Evolutionary conservation across 2,797 vertebrate species (phyloP).

Genomic region (Crypturellus tataupa): DNA sequence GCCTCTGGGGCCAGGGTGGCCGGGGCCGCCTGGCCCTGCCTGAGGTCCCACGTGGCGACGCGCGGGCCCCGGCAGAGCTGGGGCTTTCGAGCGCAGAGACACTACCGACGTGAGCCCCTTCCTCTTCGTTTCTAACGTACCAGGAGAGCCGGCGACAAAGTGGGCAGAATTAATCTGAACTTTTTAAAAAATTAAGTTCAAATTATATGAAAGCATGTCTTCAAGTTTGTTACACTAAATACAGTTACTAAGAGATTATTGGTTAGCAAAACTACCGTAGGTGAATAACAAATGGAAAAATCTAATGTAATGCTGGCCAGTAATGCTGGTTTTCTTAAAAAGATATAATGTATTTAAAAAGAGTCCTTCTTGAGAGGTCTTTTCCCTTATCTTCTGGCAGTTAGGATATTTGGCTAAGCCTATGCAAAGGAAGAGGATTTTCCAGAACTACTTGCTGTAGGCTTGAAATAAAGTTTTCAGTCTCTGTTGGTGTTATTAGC

Average conservation of each 20-base stretch:
- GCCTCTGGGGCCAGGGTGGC: constrained; percentile 21
- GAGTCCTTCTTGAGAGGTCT: constrained; percentile 59
- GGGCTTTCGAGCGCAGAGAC: constrained; percentile 18
- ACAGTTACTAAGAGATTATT: constrained; percentile 77
- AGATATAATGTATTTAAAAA: constrained; percentile 52
- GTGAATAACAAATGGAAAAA: constrained; percentile 74
- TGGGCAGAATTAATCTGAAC: constrained; percentile 54
- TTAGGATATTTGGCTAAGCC: constrained; percentile 79
- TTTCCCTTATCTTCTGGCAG: constrained; percentile 74
- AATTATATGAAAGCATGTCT: constrained; percentile 61
- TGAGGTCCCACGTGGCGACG: neutral
- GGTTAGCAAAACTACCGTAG: constrained; percentile 77
- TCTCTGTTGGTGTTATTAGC: constrained; percentile 97
- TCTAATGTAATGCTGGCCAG: constrained; percentile 72
- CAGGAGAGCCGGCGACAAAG: constrained; percentile 36
- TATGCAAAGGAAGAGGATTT: constrained; percentile 60
- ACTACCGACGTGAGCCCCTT: constrained; percentile 16
- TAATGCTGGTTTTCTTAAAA: constrained; percentile 78
- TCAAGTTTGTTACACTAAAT: constrained; percentile 71
- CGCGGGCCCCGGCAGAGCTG: neutral
- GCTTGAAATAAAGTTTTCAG: constrained; percentile 78
- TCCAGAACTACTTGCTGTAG: constrained; percentile 67
- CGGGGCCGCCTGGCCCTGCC: neutral
- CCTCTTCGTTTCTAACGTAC: constrained; percentile 54
- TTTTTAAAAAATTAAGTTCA: constrained; percentile 64